Evolutionary conservation across 2,113 vertebrate genomes (phyloP).

Genomic region (Pantherophis guttatus): DNA sequence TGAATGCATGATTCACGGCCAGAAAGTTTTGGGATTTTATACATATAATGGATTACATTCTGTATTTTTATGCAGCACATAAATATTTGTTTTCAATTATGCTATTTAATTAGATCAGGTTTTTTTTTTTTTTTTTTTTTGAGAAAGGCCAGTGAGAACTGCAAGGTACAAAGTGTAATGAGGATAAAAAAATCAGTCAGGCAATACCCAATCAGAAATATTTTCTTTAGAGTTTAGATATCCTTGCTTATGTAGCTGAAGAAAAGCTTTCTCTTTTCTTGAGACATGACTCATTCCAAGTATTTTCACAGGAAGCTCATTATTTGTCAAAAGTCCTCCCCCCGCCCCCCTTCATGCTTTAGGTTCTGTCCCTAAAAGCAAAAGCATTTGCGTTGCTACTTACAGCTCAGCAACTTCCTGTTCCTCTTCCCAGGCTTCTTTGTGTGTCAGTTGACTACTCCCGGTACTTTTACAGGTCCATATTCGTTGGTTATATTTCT

Average conservation of each 20-base stretch:
- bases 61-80: neutral
- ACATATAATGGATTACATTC: too few species aligned
- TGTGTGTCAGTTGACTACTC: slow-evolving; percentile 94
- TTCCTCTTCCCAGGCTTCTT: slow-evolving; percentile 98
- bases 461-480: slow-evolving; percentile 99
- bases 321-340: neutral
- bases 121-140: neutral
- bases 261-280: neutral
- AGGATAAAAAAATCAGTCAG: neutral
- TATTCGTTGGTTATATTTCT: slow-evolving; percentile 86
- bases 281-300: neutral
- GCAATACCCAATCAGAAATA: neutral
- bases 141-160: neutral
- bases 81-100: neutral
- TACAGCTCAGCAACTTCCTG: slow-evolving; percentile 97
- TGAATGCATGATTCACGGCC: neutral
- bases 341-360: neutral
- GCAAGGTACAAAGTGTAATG: neutral
- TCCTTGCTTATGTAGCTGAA: neutral
- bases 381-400: slow-evolving; percentile 66
- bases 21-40: neutral
- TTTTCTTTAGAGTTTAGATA: neutral
- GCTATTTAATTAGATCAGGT: neutral
- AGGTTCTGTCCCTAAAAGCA: accelerated
- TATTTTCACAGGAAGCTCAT: neutral